Evolutionary conservation across 2,113 vertebrate genomes (phyloP).

Genomic region (Hippocampus abdominalis): DNA sequence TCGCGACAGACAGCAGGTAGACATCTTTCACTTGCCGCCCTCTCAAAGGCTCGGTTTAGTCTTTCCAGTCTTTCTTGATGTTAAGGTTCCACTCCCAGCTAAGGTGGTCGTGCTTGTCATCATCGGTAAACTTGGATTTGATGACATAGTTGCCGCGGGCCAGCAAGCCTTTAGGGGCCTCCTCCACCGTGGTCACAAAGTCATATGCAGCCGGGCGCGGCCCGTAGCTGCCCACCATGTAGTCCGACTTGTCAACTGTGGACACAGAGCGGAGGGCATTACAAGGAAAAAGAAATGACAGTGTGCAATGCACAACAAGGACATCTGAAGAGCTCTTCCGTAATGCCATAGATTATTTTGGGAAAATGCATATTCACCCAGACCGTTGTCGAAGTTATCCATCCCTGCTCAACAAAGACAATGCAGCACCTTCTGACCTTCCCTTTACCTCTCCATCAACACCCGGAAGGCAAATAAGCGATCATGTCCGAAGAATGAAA

Average conservation of each 20-base stretch:
- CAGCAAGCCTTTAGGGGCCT: conserved; percentile 87
- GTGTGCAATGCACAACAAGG: not conserved
- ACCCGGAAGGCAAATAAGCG: no score
- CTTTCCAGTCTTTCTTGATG: conserved; percentile 95
- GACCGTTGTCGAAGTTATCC: no score
- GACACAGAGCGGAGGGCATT: not conserved
- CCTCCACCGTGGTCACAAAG: conserved; percentile 87
- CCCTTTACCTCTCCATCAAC: no score
- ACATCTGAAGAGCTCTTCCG: no score
- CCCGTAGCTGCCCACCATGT: conserved; percentile 97
- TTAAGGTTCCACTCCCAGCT: conserved; percentile 96
- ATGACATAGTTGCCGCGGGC: conserved; percentile 87
- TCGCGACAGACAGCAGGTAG: not conserved
- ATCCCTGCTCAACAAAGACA: no score
- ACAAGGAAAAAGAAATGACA: not conserved
- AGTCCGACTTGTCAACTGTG: conserved; percentile 88
- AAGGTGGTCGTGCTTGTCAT: conserved; percentile 90
- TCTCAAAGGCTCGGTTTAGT: conserved; percentile 69
- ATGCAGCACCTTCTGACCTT: no score
- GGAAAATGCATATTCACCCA: no score
- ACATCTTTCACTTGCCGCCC: conserved; percentile 11
- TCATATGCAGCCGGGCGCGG: conserved; percentile 83
- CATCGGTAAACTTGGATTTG: conserved; percentile 92
- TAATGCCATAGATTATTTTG: no score
- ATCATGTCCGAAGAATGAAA: no score